Evolutionary conservation across 2,888 invertebrate species (phyloP).

Genomic region (Noctuana brunneofusca): DNA sequence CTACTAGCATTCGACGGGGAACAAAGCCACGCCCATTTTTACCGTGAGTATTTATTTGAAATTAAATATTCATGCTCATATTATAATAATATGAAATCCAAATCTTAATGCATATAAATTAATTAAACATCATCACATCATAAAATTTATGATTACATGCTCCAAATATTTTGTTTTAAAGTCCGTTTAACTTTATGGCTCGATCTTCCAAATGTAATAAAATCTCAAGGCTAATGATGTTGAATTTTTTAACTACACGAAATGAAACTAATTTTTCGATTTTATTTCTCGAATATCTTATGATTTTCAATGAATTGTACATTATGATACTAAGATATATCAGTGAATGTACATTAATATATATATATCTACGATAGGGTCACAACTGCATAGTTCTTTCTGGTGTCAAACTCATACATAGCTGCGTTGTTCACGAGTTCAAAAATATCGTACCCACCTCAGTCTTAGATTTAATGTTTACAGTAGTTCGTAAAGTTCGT

Average conservation of each 20-base stretch:
- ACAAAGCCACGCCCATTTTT: no score
- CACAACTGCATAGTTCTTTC: no score
- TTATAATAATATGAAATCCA: background rate
- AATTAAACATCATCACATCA: constrained; percentile 55
- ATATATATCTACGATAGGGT: no score
- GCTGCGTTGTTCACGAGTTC: no score
- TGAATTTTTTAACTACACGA: constrained; percentile 37
- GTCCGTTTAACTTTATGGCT: constrained; percentile 56
- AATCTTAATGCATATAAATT: constrained; percentile 46
- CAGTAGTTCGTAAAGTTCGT: no score
- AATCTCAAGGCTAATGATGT: constrained; percentile 46
- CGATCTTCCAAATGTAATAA: constrained; percentile 59
- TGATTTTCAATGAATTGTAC: background rate
- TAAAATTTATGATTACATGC: constrained; percentile 54
- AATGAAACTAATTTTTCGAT: background rate
- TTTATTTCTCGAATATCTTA: background rate
- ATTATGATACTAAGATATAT: no score
- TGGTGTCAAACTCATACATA: no score
- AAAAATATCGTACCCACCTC: no score
- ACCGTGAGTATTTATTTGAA: background rate
- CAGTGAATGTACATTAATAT: no score
- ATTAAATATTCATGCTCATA: background rate
- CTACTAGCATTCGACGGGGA: no score
- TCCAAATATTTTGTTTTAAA: constrained; percentile 46
- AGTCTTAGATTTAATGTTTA: no score